These are phyloP conservation scores for Caenorhabditis brenneri DNA, from an alignment of 1,140 invertebrate genomes.

Conservation along the genomic window DNA sequence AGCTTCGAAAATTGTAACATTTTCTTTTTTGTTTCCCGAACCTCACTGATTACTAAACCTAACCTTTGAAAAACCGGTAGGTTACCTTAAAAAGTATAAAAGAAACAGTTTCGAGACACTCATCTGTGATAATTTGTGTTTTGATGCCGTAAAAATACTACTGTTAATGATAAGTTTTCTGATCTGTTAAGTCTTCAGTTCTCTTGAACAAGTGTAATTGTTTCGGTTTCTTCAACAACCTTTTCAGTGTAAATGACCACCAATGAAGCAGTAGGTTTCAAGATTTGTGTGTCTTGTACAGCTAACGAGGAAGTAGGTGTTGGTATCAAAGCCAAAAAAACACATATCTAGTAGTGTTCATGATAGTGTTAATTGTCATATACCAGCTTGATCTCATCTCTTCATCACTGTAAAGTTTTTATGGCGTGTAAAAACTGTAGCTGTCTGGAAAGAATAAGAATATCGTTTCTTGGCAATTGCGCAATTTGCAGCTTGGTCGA, in stretches of 20 bases:
- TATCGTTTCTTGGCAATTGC: background rate
- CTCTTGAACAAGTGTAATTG: background rate
- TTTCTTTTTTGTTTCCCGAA: background rate
- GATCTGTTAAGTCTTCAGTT: constrained; percentile 6
- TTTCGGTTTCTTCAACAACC: background rate
- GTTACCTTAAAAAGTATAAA: background rate
- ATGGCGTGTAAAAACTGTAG: background rate
- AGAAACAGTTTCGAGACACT: background rate
- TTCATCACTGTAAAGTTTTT: constrained; percentile 22
- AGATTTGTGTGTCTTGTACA: constrained; percentile 25
- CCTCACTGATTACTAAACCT: background rate
- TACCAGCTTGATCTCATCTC: constrained; percentile 12
- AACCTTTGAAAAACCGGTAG: background rate
- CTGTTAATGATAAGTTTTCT: constrained; percentile 15
- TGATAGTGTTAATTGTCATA: constrained; percentile 30
- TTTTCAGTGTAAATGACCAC: constrained; percentile 13
- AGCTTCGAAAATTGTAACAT: background rate
- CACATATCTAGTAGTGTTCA: background rate
- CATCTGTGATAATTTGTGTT: background rate
- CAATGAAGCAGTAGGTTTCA: constrained; percentile 7
- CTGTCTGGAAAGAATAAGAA: background rate
- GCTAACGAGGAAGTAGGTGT: constrained; percentile 10
- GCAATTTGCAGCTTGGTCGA: background rate
- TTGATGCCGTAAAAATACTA: background rate
- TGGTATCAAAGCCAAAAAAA: background rate